Evolutionary conservation across 2,888 invertebrate species (phyloP).

Genomic region (Mesorhabditis spiculigera): DNA sequence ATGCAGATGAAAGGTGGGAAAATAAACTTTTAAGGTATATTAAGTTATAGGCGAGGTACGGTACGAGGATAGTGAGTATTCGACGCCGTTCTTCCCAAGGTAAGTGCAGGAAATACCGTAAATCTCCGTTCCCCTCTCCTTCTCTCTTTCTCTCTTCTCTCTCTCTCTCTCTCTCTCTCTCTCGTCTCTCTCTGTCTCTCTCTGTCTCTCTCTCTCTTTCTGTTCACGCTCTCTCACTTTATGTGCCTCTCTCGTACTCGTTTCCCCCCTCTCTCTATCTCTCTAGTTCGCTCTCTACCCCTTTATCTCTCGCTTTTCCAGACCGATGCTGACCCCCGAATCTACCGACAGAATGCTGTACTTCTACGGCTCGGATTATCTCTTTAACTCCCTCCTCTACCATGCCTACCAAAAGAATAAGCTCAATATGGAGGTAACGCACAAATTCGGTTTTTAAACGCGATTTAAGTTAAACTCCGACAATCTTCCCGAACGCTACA

Average conservation of each 20-base stretch:
- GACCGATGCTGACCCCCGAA: conserved; percentile 32
- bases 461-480: conserved; percentile 32
- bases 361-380: conserved; percentile 52
- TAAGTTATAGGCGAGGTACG: conserved; percentile 42
- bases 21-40: conserved; percentile 7
- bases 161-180: too few species aligned
- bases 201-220: too few species aligned
- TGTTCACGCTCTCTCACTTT: too few species aligned
- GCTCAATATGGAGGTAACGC: conserved; percentile 40
- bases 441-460: not conserved
- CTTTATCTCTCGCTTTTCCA: not conserved
- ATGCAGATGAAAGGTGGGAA: conserved; percentile 47
- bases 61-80: conserved; percentile 31
- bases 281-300: too few species aligned
- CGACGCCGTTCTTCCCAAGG: conserved; percentile 49
- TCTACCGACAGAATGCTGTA: conserved; percentile 50
- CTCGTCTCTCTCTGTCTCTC: too few species aligned
- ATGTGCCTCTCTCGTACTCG: too few species aligned
- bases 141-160: too few species aligned
- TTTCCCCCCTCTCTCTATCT: too few species aligned
- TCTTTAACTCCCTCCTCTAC: conserved; percentile 51
- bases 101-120: not conserved
- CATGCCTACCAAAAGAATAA: conserved; percentile 53
- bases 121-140: too few species aligned
- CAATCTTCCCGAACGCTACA: conserved; percentile 39